Evolutionary conservation across 2,888 invertebrate genomes (phyloP).

Genomic region (Macrosoma leucophasiata): DNA sequence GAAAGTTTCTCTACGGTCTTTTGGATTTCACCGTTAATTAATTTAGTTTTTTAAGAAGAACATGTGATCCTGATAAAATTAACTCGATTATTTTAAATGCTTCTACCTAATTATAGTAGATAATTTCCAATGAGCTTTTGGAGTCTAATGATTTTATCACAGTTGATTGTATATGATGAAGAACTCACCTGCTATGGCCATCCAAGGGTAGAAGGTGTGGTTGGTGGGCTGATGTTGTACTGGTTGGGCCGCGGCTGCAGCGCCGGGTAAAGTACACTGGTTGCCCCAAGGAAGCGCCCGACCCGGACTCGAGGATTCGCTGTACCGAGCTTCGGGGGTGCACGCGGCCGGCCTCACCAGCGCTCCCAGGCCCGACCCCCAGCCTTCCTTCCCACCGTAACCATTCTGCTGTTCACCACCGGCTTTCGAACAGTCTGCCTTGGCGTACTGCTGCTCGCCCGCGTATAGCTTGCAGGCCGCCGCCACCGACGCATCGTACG

Average conservation of each 20-base stretch:
- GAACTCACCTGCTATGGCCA: slow-evolving; percentile 97
- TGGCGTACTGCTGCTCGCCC: slow-evolving; percentile 80
- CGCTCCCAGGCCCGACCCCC: slow-evolving; percentile 80
- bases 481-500: slow-evolving; percentile 92
- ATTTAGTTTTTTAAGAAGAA: too few species aligned
- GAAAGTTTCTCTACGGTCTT: slow-evolving; percentile 33
- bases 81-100: too few species aligned
- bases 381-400: slow-evolving; percentile 82
- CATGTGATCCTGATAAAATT: too few species aligned
- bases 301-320: slow-evolving; percentile 89
- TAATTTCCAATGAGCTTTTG: too few species aligned
- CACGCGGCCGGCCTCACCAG: slow-evolving; percentile 90
- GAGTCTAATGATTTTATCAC: not conserved
- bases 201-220: slow-evolving; percentile 98
- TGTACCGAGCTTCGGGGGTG: slow-evolving; percentile 91
- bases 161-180: slow-evolving; percentile 2
- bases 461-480: slow-evolving; percentile 90
- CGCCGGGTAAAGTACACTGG: slow-evolving; percentile 89
- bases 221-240: slow-evolving; percentile 92
- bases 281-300: slow-evolving; percentile 89
- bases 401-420: slow-evolving; percentile 79
- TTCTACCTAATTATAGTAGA: too few species aligned
- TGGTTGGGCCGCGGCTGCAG: slow-evolving; percentile 87
- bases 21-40: slow-evolving; percentile 33
- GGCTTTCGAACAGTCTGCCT: slow-evolving; percentile 87